phyloP scores from a whole-genome alignment of 1,140 invertebrate genomes.

The Magallana gigas region DNA sequence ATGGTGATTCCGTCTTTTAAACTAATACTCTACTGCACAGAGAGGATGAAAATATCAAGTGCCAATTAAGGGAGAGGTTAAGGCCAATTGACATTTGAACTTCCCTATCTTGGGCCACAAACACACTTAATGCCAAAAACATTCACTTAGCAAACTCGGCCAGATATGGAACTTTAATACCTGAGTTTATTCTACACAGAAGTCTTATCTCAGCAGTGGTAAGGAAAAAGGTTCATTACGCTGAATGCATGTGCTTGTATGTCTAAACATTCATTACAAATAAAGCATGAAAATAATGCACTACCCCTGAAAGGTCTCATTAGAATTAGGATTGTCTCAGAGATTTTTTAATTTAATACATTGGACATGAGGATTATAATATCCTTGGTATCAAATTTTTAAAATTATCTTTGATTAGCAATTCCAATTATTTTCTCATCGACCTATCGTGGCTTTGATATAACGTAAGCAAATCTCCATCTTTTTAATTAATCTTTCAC shows the following conservation, averaged over 20 bases:
- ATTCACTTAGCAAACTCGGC: conserved; percentile 30
- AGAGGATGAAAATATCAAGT: conserved; percentile 25
- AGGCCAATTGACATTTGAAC: conserved; percentile 21
- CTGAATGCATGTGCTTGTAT: not conserved
- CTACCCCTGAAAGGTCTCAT: too few relatives aligned
- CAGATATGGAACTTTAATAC: conserved; percentile 30
- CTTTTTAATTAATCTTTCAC: conserved; percentile 21
- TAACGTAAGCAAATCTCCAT: not conserved
- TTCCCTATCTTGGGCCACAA: conserved; percentile 13
- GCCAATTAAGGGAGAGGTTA: not conserved
- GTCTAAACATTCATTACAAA: too few relatives aligned
- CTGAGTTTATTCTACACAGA: not conserved
- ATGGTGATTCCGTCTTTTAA: not conserved
- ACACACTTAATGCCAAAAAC: conserved; percentile 29
- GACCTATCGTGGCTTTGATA: not conserved
- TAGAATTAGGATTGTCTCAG: too few relatives aligned
- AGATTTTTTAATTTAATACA: too few relatives aligned
- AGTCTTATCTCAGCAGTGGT: not conserved
- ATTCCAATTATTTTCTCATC: not conserved
- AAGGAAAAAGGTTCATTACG: conserved; percentile 1
- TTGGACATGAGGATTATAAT: too few relatives aligned
- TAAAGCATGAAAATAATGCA: too few relatives aligned
- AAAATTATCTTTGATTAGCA: not conserved
- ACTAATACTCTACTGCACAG: not conserved
- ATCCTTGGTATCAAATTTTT: not conserved